phyloP scores from a whole-genome alignment of 2,888 invertebrate species.

The Ptilodon capucinus region DNA sequence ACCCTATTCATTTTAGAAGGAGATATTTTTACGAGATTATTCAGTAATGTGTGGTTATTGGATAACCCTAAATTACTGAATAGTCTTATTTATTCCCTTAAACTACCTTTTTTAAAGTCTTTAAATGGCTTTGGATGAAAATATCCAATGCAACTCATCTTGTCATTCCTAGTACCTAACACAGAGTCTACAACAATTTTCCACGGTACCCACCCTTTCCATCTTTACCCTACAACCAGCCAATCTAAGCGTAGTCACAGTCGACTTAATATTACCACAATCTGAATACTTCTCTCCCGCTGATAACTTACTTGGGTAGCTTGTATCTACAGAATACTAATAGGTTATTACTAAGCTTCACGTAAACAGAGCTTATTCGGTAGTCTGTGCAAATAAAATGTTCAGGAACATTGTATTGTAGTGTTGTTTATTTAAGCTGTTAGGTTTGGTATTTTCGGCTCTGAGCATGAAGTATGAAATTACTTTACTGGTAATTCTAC shows the following conservation, averaged over 20 bases:
- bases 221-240: neutral
- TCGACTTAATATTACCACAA: slow-evolving; percentile 2
- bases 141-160: too few species aligned
- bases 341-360: slow-evolving; percentile 16
- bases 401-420: slow-evolving; percentile 3
- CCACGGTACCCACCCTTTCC: neutral
- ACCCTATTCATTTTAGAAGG: too few species aligned
- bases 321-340: slow-evolving; percentile 20
- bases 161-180: too few species aligned
- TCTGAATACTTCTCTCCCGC: slow-evolving; percentile 18
- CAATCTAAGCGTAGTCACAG: neutral
- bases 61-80: too few species aligned
- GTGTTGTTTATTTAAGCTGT: neutral
- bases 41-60: too few species aligned
- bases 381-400: slow-evolving; percentile 3
- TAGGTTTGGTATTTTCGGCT: neutral
- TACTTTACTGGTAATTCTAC: too few species aligned
- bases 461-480: too few species aligned
- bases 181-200: neutral
- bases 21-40: too few species aligned
- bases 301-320: slow-evolving; percentile 10
- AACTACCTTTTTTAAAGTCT: too few species aligned
- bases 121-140: too few species aligned
- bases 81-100: too few species aligned
- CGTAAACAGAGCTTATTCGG: slow-evolving; percentile 11